Evolutionary conservation across 1,140 invertebrate species (phyloP).

Genomic region (Cataglyphis hispanica): DNA sequence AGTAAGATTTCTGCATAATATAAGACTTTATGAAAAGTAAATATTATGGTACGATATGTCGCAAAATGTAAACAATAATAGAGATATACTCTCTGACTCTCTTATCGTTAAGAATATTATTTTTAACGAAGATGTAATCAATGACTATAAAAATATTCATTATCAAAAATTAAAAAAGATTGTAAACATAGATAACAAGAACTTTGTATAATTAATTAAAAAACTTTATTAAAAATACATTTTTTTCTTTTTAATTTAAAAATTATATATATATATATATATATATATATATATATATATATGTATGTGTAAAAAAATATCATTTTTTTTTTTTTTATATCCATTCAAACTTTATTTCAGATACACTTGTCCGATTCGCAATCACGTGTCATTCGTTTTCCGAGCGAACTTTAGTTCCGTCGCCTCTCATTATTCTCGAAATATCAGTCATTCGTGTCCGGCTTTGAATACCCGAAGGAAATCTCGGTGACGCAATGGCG

Average conservation of each 20-base stretch:
- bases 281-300: not conserved
- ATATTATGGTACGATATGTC: not conserved
- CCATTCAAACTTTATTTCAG: not conserved
- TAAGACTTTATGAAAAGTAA: not conserved
- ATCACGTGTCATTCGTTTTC: not conserved
- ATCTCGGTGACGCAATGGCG: constrained; percentile 18
- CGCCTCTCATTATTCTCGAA: constrained; percentile 55
- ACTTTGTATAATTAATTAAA: not conserved
- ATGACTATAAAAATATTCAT: not conserved
- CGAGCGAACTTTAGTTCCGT: not conserved
- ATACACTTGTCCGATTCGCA: not conserved
- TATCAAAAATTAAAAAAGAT: not conserved
- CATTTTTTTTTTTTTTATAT: not conserved
- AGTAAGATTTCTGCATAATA: not conserved
- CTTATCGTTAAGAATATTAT: not conserved
- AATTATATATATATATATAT: not conserved
- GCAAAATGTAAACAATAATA: not conserved
- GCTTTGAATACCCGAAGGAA: constrained; percentile 31
- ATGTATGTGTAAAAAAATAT: not conserved
- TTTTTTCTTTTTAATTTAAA: not conserved
- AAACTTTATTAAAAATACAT: not conserved
- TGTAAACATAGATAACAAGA: not conserved
- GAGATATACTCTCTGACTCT: not conserved
- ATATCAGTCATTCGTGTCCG: constrained; percentile 35
- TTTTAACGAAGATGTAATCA: not conserved